These are phyloP conservation scores for Hippoglossus stenolepis DNA, from an alignment of 2,113 vertebrate species.

Conservation along the genomic window DNA sequence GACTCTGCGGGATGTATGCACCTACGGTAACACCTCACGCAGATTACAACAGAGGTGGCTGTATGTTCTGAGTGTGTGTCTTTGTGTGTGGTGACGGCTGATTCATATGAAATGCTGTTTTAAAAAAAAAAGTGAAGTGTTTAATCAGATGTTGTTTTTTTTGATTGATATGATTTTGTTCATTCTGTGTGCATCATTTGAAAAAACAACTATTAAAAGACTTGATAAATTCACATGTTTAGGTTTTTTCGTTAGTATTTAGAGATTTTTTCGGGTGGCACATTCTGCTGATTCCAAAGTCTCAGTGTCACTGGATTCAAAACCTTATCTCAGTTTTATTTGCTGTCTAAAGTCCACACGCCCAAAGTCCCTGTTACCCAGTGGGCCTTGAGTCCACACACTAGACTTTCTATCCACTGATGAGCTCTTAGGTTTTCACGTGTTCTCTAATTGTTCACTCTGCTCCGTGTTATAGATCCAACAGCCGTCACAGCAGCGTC, in stretches of 20 bases:
- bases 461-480: constrained; percentile 9
- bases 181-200: constrained; percentile 66
- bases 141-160: constrained; percentile 67
- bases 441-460: not conserved
- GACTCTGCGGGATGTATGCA: constrained; percentile 38
- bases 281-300: not conserved
- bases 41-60: constrained; percentile 37
- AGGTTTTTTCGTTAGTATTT: not conserved
- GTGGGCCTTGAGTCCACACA: constrained; percentile 8
- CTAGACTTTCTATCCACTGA: constrained; percentile 1
- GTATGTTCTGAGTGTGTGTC: constrained; percentile 40
- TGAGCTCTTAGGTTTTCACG: constrained; percentile 25
- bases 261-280: not conserved
- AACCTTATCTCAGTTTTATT: constrained; percentile 29
- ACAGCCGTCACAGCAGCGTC: not conserved
- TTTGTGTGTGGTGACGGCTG: constrained; percentile 39
- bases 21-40: constrained; percentile 24
- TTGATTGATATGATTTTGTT: constrained; percentile 64
- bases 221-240: constrained; percentile 54
- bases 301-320: not conserved
- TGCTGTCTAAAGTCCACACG: constrained; percentile 12
- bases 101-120: constrained; percentile 54
- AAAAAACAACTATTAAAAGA: constrained; percentile 74
- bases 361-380: not conserved
- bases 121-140: constrained; percentile 19